Conservation (phyloP, 2,797 vertebrate species). For the Platyrinchus mystaceus region DNA sequence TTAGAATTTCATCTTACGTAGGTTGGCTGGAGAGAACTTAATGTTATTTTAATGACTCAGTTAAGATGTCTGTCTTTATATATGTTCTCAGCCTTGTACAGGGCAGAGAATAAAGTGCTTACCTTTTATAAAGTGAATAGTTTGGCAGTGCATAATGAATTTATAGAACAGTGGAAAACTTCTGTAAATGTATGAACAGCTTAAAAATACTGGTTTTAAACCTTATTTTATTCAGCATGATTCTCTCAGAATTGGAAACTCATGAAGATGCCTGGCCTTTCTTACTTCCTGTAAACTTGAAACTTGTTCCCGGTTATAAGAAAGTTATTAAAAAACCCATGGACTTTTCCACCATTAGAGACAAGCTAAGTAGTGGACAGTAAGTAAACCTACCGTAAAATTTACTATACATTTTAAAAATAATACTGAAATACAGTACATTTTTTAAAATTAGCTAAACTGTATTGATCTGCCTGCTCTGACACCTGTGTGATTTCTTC, state of each 20-base stretch:
- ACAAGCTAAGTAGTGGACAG: conserved; percentile 97
- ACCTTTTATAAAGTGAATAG: not conserved
- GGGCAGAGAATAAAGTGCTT: not conserved
- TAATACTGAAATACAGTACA: not conserved
- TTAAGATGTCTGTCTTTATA: not conserved
- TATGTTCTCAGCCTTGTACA: not conserved
- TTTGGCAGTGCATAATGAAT: not conserved
- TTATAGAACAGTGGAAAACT: not conserved
- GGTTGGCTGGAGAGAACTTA: not conserved
- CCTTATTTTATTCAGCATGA: conserved; percentile 79
- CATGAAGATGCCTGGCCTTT: conserved; percentile 99
- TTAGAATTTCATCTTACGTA: not conserved
- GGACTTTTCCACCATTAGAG: conserved; percentile 98
- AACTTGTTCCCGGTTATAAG: conserved; percentile 96
- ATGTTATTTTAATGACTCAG: not conserved
- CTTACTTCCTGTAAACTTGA: conserved; percentile 96
- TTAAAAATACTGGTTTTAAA: conserved; percentile 23
- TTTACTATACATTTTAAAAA: not conserved
- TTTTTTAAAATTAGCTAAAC: not conserved
- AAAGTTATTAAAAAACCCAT: conserved; percentile 99
- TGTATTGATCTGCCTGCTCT: not conserved
- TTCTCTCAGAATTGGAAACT: conserved; percentile 94
- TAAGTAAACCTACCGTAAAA: conserved; percentile 79
- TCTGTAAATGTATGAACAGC: not conserved
- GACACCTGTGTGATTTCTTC: not conserved